Evolutionary conservation across 2,888 invertebrate species (phyloP).

Genomic region (Microplitis manilae): DNA sequence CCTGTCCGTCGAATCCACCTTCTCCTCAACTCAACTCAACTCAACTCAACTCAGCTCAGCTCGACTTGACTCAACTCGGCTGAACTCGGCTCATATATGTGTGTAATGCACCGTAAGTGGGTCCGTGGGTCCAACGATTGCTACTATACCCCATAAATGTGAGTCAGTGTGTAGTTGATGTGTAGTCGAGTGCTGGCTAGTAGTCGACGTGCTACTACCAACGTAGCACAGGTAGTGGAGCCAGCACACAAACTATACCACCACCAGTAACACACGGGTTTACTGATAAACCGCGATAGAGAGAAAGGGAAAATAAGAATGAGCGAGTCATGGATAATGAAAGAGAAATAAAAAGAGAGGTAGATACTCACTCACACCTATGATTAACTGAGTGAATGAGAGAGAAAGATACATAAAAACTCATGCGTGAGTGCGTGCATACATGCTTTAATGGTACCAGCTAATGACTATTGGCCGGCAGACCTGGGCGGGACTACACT

Average conservation of each 20-base stretch:
- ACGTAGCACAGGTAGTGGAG: slow-evolving; percentile 11
- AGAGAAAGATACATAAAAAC: slow-evolving; percentile 37
- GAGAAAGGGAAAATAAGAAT: slow-evolving; percentile 43
- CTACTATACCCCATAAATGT: slow-evolving; percentile 21
- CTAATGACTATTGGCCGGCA: slow-evolving; percentile 72
- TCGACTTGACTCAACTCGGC: slow-evolving; percentile 2
- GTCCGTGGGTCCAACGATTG: slow-evolving; percentile 26
- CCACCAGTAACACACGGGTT: background rate
- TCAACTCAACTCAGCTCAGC: slow-evolving; percentile 36
- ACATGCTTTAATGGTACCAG: slow-evolving; percentile 70
- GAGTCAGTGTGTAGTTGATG: background rate
- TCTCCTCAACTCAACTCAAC: slow-evolving; percentile 43
- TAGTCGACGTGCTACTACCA: slow-evolving; percentile 18
- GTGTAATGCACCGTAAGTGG: background rate
- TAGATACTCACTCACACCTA: slow-evolving; percentile 9
- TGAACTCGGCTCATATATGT: background rate
- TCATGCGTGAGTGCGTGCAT: slow-evolving; percentile 61
- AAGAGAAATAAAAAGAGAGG: slow-evolving; percentile 22
- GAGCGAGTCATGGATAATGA: slow-evolving; percentile 18
- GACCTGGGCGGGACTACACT: slow-evolving; percentile 70
- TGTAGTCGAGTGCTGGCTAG: background rate
- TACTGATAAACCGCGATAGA: slow-evolving; percentile 32
- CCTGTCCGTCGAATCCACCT: slow-evolving; percentile 50
- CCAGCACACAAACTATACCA: slow-evolving; percentile 4
- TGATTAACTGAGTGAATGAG: slow-evolving; percentile 10